A percentile compares a stretch with the other conserved stretches of the same genome.
Evolutionary conservation across 92 coral and sea anemone genomes (phyloP).

Genomic region (Epizoanthus fatuus): DNA sequence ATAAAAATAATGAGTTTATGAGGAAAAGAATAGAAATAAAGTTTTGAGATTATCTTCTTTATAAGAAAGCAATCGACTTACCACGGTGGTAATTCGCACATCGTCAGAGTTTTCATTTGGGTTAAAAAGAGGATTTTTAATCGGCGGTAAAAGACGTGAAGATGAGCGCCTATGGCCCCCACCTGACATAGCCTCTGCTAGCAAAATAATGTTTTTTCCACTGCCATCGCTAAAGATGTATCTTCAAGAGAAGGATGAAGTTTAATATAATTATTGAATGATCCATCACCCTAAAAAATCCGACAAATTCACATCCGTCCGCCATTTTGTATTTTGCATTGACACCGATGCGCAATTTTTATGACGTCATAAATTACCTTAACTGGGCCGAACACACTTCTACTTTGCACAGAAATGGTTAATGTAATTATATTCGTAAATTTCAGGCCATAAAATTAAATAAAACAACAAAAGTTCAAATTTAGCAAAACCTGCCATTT

Average conservation of each 20-base stretch:
- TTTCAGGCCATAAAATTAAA: no score
- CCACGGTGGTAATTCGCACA: conserved; percentile 88
- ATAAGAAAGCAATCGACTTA: conserved; percentile 12
- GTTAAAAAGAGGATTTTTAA: conserved; percentile 90
- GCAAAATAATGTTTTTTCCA: background rate
- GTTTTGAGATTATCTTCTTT: background rate
- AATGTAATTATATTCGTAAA: no score
- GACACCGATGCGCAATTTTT: no score
- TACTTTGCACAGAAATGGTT: no score
- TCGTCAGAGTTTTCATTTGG: conserved; percentile 84
- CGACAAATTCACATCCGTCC: conserved; percentile 39
- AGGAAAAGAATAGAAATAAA: background rate
- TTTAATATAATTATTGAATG: background rate
- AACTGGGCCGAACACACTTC: no score
- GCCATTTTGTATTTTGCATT: conserved; percentile 53
- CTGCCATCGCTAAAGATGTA: conserved; percentile 17
- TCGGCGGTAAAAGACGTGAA: conserved; percentile 91
- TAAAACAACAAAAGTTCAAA: no score
- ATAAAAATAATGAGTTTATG: background rate
- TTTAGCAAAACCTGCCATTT: no score
- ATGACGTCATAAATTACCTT: no score
- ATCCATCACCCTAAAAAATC: background rate
- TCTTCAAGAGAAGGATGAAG: conserved; percentile 2
- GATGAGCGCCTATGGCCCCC: conserved; percentile 78
- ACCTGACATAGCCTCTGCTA: conserved; percentile 74